A percentile compares a stretch with the other conserved stretches of the same genome.
phyloP scores from a whole-genome alignment of 2,797 vertebrate species.

The Coregonus sp. region DNA sequence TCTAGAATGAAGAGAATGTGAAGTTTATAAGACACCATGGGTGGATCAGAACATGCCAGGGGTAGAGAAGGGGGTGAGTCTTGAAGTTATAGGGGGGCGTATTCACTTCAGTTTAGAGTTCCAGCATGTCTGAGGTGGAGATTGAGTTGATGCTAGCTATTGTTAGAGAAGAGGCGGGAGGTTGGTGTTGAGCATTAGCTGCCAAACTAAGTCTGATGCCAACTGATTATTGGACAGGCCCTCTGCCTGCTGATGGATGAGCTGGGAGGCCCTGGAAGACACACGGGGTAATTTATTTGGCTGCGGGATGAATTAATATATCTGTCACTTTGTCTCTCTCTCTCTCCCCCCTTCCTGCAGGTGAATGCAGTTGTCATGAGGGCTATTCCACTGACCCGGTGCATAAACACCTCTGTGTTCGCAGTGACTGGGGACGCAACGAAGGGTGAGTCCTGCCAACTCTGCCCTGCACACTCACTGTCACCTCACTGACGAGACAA shows the following conservation, averaged over 20 bases:
- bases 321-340: constrained; percentile 21
- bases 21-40: no score
- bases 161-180: not conserved
- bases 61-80: not conserved
- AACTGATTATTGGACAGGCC: constrained; percentile 30
- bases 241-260: constrained; percentile 24
- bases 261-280: not conserved
- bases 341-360: constrained; percentile 61
- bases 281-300: no score
- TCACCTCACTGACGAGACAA: no score
- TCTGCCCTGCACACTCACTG: constrained; percentile 28
- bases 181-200: constrained; percentile 27
- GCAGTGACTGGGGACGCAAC: constrained; percentile 96
- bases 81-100: not conserved
- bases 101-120: not conserved
- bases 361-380: constrained; percentile 97
- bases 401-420: constrained; percentile 90
- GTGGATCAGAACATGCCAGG: no score
- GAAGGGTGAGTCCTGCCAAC: constrained; percentile 85
- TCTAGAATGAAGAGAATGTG: no score
- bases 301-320: constrained; percentile 49
- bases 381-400: constrained; percentile 90
- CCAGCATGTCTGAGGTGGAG: not conserved
- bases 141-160: not conserved
- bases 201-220: constrained; percentile 32